Evolutionary conservation across 2,888 invertebrate species (phyloP), one percentile per base, ranked within the genome.

Genomic region (Cepaea hortensis): DNA sequence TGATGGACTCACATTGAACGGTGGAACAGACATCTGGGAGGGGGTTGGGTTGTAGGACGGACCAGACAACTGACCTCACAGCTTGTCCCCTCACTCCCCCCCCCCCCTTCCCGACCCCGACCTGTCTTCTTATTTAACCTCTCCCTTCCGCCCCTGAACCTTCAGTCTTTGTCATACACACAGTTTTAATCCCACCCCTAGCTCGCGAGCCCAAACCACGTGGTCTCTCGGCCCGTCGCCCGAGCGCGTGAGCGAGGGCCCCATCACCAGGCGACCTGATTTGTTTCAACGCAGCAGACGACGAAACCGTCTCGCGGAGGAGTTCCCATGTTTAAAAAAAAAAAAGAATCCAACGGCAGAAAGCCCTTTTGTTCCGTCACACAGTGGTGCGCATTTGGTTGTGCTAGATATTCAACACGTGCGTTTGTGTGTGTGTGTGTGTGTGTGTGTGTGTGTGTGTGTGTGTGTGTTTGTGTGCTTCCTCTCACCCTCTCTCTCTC

Each of bases 271-370:
- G 72, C 70, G 20, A 76, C 55, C 76, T 84, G 84, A 84, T 84
- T 84, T 84, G 84, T 76, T 84, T 84, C 76, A 84, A 62, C 84
- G 62, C 76, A 75, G 84, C 75, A 83, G 76, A 84, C 75, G 75
- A 75, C 76, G 50, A 76, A 84, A 50, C 84, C 75, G 84, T 72
- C 76, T 61, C 75, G 84, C 84, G 73, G 46, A 35, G 76, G 76
- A 61, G 35, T 48, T 55, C 55, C 55, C 6, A 55, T 9, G 11
- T 9, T 35, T 35, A 0, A 81, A 81, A 81, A 81, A 62, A 65
- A 23, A 84, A 50, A 62, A 61, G 15, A 9, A 55, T 3, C 11
- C 48, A 62, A 46, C 61, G 11, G 75, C 18, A 84, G 81, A 81
- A 81, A 81, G 81, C 46, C 68, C 84, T 84, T 84, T 84, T 84